Base-by-base conservation (phyloP, 1,140 invertebrate genomes). In the Dendroctonus ponderosae region DNA sequence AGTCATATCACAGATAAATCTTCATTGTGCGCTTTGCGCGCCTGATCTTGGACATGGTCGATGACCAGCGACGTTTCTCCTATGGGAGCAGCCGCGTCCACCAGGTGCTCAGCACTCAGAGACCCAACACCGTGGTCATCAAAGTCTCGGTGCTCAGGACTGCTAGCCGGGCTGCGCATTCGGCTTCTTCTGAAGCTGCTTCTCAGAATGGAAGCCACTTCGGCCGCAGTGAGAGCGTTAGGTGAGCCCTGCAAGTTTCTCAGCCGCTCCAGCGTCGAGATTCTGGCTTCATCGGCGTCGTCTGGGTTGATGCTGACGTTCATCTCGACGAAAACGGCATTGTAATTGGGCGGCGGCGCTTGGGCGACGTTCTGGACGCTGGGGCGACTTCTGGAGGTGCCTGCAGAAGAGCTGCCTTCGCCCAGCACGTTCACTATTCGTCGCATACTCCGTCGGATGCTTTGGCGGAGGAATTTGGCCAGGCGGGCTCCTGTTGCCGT, bases 401-500 rank as follows among this genome's bases (percentile, higher is more conserved):
- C 62, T 15, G 56, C 46, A 7, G 14, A 41, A 43, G 50, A 62
- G 48, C 49, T 40, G 39, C 76, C 73, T 63, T 82, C 82, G 1
- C 83, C 81, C 3, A 85, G 66, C 6, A 80, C 82, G 56, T 80
- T 82, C 26, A 82, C 81, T 42, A 89, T 80, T 51, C 91, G 83
- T 44, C 91, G 81, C 48, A 93, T 88, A 74, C 91, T 93, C 42
- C 90, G 80, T n/a, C 91, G 78, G 39, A 94, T 85, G 73, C 90
- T 92, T 72, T 91, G 88, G 1, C 91, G 82, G 40, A 94, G 74
- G 68, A 93, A 80, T 71, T 93, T 93, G 5, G 90, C 89, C 62
- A 92, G 85, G 53, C 89, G 84, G 0, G 88, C 89, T 8, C 92
- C 92, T 0, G 93, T 96, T 2, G 93, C 93, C 8, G 92, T 95